Evolutionary conservation across 2,888 invertebrate species (phyloP).

Genomic region (Spilosoma lubricipeda): DNA sequence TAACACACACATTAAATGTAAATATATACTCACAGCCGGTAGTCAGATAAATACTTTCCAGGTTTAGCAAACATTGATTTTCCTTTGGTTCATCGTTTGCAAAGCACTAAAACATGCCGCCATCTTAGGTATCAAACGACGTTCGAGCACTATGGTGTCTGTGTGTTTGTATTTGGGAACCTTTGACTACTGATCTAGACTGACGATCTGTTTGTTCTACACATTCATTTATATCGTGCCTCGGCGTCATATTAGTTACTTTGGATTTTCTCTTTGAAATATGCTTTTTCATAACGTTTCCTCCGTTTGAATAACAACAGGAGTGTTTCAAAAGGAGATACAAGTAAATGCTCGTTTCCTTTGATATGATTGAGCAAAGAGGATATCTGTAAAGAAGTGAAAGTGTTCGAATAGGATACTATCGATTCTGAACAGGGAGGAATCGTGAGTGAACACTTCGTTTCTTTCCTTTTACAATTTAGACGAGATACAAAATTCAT

Average conservation of each 20-base stretch:
- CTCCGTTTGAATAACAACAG: not conserved
- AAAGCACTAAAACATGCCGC: not conserved
- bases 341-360: not conserved
- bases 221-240: not conserved
- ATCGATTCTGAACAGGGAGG: not conserved
- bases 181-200: slow-evolving; percentile 4
- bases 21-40: not conserved
- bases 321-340: not conserved
- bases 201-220: not conserved
- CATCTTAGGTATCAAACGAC: slow-evolving; percentile 7
- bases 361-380: not conserved
- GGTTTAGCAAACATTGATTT: not conserved
- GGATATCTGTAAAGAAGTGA: not conserved
- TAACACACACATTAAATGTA: too few species aligned
- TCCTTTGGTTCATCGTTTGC: not conserved
- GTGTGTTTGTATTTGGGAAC: slow-evolving; percentile 5
- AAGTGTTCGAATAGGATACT: not conserved
- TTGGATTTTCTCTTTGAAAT: not conserved
- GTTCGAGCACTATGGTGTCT: not conserved
- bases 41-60: not conserved
- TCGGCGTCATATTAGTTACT: not conserved
- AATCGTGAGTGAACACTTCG: not conserved
- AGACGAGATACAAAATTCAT: not conserved
- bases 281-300: not conserved
- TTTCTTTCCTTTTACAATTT: not conserved